Evolutionary conservation across 2,113 vertebrate genomes (phyloP).

Genomic region (Cyanocitta stelleri): DNA sequence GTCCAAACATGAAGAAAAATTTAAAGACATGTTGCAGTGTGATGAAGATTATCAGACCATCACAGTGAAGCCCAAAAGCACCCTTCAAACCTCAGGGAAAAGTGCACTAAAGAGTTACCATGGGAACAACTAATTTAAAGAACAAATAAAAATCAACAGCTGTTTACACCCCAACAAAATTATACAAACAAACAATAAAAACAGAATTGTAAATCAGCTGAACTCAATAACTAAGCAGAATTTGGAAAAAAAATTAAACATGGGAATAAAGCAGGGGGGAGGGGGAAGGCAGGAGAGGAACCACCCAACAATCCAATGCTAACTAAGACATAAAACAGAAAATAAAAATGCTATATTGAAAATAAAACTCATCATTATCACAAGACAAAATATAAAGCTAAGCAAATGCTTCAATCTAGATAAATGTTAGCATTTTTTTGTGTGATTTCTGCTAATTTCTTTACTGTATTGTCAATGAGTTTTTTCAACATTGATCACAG

Average conservation of each 20-base stretch:
- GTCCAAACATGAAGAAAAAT: conserved; percentile 5
- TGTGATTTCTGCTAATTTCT: not conserved
- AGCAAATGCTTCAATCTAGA: not conserved
- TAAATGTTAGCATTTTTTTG: not conserved
- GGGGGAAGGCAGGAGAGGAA: not conserved
- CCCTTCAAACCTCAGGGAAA: conserved; percentile 64
- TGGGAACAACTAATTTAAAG: conserved; percentile 71
- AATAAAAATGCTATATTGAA: not conserved
- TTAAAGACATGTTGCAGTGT: conserved; percentile 33
- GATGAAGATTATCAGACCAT: conserved; percentile 70
- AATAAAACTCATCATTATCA: not conserved
- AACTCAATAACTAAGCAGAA: conserved; percentile 31
- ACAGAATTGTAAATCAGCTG: conserved; percentile 45
- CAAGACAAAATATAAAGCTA: not conserved
- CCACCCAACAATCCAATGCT: not conserved
- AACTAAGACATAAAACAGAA: not conserved
- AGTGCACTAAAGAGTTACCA: conserved; percentile 62
- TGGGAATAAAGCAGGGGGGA: not conserved
- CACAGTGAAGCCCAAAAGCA: conserved; percentile 58
- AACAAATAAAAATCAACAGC: conserved; percentile 62
- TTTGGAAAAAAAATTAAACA: not conserved
- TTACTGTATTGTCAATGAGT: not conserved
- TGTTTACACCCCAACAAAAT: conserved; percentile 65
- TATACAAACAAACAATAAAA: conserved; percentile 67
- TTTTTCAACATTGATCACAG: not conserved